Evolutionary conservation across 2,113 vertebrate species (phyloP), one percentile per base, ranked within the genome.

Genomic region (Indri indri): DNA sequence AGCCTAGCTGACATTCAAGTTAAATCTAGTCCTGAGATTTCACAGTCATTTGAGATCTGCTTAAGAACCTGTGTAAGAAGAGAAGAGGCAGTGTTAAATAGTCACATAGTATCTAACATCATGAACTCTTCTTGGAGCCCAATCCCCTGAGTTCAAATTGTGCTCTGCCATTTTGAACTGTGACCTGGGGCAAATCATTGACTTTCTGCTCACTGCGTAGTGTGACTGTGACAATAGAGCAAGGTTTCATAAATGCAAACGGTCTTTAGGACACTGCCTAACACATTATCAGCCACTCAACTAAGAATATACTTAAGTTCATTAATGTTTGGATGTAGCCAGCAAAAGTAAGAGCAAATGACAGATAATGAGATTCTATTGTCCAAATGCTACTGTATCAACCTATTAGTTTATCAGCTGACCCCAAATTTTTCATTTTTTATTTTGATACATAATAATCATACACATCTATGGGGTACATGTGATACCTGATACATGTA

Each of bases 201-300:
- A 37, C 54, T 13, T 30, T 52, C 23, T 52, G 5, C 16, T 79
- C 30, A 73, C 18, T 88, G 34, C 11, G 14, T 13, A 40, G 57
- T 70, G 50, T 16, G 8, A 45, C 34, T 68, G 7, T 37, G n/a
- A 81, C 13, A 59, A 42, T 1, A 25, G 42, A 68, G 65, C 10
- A 5, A 47, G 18, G 6, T 13, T 57, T 22, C 34, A n/a, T 23
- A 34, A 52, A 42, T 40, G 57, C 47, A 32, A 42, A 52, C 0
- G 1, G 74, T 20, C 70, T 42, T 74, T 17, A 34, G 25, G 20
- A 37, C 25, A 37, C 27, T 4, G 10, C 17, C 23, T 65, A 34
- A 12, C 8, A 20, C 7, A 27, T 6, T 6, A 23, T 4, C 14
- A 1, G 7, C 20, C 5, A 34, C 12, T 7, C 8, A 47, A 66